phyloP scores from a whole-genome alignment of 2,113 vertebrate genomes.

The Recurvirostra avosetta region DNA sequence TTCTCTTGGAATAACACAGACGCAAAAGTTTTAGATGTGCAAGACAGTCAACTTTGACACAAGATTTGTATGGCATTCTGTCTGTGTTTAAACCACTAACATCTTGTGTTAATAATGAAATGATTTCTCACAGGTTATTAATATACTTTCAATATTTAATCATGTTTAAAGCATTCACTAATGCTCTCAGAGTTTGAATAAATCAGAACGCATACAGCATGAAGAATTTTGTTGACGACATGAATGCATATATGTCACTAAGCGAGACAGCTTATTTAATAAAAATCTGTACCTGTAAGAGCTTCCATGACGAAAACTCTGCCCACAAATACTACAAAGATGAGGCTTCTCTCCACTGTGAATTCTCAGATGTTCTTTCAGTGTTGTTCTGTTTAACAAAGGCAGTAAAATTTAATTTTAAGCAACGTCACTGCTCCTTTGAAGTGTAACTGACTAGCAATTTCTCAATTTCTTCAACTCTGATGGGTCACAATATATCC shows the following conservation, averaged over 20 bases:
- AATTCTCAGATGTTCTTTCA: constrained; percentile 95
- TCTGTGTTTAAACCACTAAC: background rate
- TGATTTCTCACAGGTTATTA: background rate
- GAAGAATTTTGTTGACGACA: background rate
- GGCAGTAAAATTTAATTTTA: background rate
- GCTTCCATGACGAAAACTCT: constrained; percentile 96
- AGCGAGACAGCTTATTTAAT: background rate
- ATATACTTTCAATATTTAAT: background rate
- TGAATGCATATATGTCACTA: background rate
- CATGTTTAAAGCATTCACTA: background rate
- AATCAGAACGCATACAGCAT: background rate
- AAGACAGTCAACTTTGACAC: background rate
- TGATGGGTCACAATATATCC: background rate
- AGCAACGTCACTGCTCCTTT: background rate
- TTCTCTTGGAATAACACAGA: background rate
- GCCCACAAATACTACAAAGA: constrained; percentile 96
- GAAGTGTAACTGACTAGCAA: background rate
- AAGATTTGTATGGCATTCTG: background rate
- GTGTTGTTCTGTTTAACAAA: constrained; percentile 82
- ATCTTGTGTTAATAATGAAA: background rate
- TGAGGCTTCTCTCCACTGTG: constrained; percentile 98
- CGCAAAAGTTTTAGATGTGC: background rate
- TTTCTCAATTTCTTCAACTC: background rate
- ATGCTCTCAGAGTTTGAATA: background rate
- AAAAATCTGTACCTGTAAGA: constrained; percentile 86